phyloP scores from a whole-genome alignment of 2,888 invertebrate species.

The Exocentrus adspersus region DNA sequence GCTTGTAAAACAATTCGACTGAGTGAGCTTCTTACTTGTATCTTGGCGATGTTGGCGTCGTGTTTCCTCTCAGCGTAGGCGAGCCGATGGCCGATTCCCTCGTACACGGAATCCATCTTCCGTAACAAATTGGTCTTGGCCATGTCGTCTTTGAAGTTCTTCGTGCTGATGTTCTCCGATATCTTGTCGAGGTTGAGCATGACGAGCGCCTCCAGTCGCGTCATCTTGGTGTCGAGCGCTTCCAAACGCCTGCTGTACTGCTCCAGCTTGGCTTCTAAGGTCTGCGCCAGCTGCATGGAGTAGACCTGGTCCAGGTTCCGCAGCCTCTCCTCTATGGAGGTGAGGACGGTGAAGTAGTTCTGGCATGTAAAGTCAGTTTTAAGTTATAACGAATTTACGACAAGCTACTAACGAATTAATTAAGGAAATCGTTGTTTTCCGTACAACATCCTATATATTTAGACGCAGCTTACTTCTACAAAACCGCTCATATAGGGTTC shows the following conservation, averaged over 20 bases:
- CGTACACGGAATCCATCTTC: conserved; percentile 63
- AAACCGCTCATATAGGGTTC: too few relatives aligned
- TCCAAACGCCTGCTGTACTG: conserved; percentile 63
- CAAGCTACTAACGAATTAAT: too few relatives aligned
- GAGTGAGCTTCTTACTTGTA: conserved; percentile 55
- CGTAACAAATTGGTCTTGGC: conserved; percentile 59
- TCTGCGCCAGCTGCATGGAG: conserved; percentile 57
- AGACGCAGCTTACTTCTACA: too few relatives aligned
- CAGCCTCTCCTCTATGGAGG: conserved; percentile 61
- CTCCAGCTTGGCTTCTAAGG: conserved; percentile 62
- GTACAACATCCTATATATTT: too few relatives aligned
- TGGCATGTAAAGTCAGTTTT: too few relatives aligned
- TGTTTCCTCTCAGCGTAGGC: conserved; percentile 60
- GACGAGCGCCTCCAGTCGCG: conserved; percentile 59
- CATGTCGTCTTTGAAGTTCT: conserved; percentile 62
- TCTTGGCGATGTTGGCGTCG: conserved; percentile 57
- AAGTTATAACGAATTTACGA: too few relatives aligned
- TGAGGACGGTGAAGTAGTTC: conserved; percentile 57
- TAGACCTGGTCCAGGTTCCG: conserved; percentile 59
- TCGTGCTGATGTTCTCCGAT: conserved; percentile 60
- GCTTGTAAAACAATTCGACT: too few relatives aligned
- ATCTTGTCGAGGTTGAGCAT: conserved; percentile 60
- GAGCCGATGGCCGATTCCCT: conserved; percentile 61
- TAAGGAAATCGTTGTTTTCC: too few relatives aligned
- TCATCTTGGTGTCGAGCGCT: conserved; percentile 59